Percentiles rank a stretch among this genome's conserved stretches.
Evolutionary conservation across 1,140 invertebrate species (phyloP).

Genomic region (Trigoniulus corallinus): DNA sequence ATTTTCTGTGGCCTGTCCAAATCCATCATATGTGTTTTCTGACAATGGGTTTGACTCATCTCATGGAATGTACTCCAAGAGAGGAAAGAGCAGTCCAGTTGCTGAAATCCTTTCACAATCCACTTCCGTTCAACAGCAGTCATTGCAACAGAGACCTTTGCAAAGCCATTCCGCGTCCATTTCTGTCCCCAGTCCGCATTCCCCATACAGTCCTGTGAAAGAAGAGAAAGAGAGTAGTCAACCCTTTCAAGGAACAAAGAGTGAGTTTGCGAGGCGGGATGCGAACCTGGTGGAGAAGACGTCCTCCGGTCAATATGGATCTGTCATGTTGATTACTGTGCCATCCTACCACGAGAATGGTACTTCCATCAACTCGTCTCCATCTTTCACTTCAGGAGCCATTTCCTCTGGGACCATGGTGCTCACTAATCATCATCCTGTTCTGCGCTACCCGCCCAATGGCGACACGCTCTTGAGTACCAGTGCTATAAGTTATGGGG

Average conservation of each 20-base stretch:
- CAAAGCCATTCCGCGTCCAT: not conserved
- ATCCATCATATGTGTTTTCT: too few relatives aligned
- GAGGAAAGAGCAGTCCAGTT: not conserved
- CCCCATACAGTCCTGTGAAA: too few relatives aligned
- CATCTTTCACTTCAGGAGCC: too few relatives aligned
- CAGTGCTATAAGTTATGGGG: slow-evolving; percentile 24
- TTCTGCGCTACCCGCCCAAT: not conserved
- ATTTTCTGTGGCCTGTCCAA: too few relatives aligned
- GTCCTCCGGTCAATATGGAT: not conserved
- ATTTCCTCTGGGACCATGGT: not conserved
- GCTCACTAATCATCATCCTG: not conserved
- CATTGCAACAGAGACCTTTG: not conserved
- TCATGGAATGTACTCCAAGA: not conserved
- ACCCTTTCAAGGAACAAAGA: not conserved
- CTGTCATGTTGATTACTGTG: not conserved
- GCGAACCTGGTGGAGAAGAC: too few relatives aligned
- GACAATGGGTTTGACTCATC: not conserved
- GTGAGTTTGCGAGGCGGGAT: too few relatives aligned
- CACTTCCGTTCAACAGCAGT: not conserved
- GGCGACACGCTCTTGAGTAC: slow-evolving; percentile 27
- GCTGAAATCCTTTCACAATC: not conserved
- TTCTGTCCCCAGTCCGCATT: too few relatives aligned
- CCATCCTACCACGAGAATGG: not conserved
- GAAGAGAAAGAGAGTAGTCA: not conserved
- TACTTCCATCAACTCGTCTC: too few relatives aligned